Conservation (phyloP, 1,140 invertebrate genomes). For the Theocolax elegans region DNA sequence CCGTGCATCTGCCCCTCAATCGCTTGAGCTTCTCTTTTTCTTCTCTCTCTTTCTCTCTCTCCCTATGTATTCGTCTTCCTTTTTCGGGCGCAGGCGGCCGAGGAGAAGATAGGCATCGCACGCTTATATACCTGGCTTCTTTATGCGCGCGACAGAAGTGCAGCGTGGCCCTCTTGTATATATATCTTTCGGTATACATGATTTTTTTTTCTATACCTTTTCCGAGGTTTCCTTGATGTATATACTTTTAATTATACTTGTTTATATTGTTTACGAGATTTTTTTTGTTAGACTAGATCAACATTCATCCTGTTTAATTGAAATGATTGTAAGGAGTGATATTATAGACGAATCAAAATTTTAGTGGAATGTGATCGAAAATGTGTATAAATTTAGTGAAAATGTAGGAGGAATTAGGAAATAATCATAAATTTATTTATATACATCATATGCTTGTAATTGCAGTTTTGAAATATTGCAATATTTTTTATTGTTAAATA, state of each 20-base stretch:
- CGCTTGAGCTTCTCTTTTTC: not conserved
- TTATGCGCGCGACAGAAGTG: conserved; percentile 4
- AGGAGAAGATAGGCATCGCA: conserved; percentile 18
- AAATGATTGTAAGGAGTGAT: no score
- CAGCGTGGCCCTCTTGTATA: not conserved
- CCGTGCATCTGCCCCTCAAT: conserved; percentile 20
- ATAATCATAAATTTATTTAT: no score
- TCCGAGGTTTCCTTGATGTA: not conserved
- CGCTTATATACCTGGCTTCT: conserved; percentile 8
- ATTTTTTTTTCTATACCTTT: not conserved
- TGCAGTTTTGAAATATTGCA: no score
- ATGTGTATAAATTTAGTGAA: no score
- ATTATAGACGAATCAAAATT: no score
- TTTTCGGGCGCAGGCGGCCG: not conserved
- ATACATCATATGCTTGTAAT: no score
- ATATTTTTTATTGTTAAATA: no score
- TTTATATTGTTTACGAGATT: not conserved
- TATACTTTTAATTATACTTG: not conserved
- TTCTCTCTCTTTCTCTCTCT: conserved; percentile 5
- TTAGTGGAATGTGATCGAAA: no score
- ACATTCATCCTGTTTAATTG: not conserved
- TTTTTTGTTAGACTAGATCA: not conserved
- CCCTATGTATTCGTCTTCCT: not conserved
- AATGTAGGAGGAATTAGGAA: no score
- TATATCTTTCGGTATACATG: not conserved